Evolutionary conservation across 23 tunicate species (phyloP), one percentile per base, ranked within the genome.

Genomic region (Halocynthia roretzi): DNA sequence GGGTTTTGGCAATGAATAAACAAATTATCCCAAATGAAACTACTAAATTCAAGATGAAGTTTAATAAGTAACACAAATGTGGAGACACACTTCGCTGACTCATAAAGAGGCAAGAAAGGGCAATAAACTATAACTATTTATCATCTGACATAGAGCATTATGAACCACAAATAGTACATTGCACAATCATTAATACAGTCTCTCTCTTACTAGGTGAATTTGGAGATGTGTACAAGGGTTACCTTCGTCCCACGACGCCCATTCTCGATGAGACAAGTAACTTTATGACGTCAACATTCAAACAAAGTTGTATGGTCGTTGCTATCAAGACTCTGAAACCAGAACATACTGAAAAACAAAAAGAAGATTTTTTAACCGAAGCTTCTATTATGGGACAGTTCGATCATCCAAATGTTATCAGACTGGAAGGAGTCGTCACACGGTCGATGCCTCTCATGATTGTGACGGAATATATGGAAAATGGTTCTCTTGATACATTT

Each of bases 371-470:
- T 62, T 73, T 96, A 10, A 80, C 83, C 52, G 99, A 96, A 48
- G 93, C 93, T 20, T 85, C 92, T 2, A 87, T 96, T 71, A 89
- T 96, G 93, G 92, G 93, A 49, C 99, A 87, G 80, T 96, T 96
- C 62, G 87, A 82, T 58, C 99, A 96, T 67, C 93, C 91, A 48
- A 89, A 90, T 71, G 89, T 96, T 23, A 96, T 96, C 61, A 80
- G 93, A 70, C 54, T 96, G 75, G 96, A 96, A 76, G 99, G 99
- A 61, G 96, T 87, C 17, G 93, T 96, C 78, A 85, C 87, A 9
- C 82, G 61, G 53, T 75, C 94, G 51, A 86, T 84, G 54, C 99
- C 99, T 55, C 61, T 89, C 50, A 89, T 96, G 96, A 85, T 90
- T 50, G 91, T 96, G 50, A 89, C 93, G 0, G 99, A 96, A 72